phyloP scores from a whole-genome alignment of 1,140 invertebrate genomes.

The Bombus difficillimus region DNA sequence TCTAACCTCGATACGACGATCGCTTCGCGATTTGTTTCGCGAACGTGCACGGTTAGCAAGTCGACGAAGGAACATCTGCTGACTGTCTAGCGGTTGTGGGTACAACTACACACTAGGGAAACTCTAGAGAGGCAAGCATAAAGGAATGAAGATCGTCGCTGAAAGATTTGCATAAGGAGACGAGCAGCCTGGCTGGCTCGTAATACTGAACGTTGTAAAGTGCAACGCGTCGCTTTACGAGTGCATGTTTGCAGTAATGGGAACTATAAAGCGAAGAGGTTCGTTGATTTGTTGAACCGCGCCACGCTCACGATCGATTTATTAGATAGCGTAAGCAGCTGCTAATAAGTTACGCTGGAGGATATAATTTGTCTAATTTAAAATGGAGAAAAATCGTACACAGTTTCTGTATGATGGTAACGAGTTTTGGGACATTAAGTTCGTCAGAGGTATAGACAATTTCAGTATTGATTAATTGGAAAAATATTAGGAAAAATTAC shows the following conservation, averaged over 20 bases:
- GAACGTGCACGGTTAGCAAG: not conserved
- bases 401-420: too few species aligned
- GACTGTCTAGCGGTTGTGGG: constrained; percentile 1
- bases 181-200: not conserved
- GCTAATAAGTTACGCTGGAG: not conserved
- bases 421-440: too few species aligned
- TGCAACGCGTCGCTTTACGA: constrained; percentile 28
- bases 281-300: constrained; percentile 13
- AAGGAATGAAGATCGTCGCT: constrained; percentile 40
- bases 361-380: not conserved
- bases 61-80: constrained; percentile 19
- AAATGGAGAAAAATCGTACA: not conserved
- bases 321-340: constrained; percentile 1
- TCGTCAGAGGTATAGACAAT: too few species aligned
- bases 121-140: not conserved
- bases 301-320: constrained; percentile 27
- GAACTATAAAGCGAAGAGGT: constrained; percentile 33
- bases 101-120: constrained; percentile 5
- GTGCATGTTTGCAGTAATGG: constrained; percentile 32
- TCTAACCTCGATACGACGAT: not conserved
- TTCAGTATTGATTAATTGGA: too few species aligned
- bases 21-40: not conserved
- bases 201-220: constrained; percentile 14
- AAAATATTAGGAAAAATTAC: too few species aligned
- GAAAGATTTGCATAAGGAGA: constrained; percentile 40